These are phyloP conservation scores for Ctena decussata DNA, from an alignment of 2,888 invertebrate genomes.

Conservation along the genomic window DNA sequence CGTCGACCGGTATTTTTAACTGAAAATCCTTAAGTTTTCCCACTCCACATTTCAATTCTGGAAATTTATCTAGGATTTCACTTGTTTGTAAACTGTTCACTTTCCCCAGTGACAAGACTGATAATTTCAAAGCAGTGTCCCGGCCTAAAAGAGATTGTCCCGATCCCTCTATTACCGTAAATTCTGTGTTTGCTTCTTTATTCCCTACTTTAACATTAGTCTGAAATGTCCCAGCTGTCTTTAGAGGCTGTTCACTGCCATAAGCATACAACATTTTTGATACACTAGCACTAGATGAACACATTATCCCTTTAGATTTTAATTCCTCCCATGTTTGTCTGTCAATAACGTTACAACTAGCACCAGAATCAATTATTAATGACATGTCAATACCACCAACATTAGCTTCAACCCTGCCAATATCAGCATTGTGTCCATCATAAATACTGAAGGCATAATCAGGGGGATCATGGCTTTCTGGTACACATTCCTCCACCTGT, in stretches of 20 bases:
- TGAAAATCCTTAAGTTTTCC: slow-evolving; percentile 29
- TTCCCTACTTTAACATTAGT: slow-evolving; percentile 19
- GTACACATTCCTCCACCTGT: not conserved
- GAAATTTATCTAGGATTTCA: not conserved
- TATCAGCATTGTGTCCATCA: not conserved
- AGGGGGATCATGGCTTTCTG: not conserved
- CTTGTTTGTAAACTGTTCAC: not conserved
- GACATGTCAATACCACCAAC: not conserved
- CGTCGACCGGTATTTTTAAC: too few relatives aligned
- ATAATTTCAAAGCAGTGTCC: slow-evolving; percentile 18
- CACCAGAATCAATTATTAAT: slow-evolving; percentile 20
- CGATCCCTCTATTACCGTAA: slow-evolving; percentile 18
- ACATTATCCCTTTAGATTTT: slow-evolving; percentile 4
- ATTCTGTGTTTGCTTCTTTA: not conserved
- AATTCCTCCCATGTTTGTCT: not conserved
- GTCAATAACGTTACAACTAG: slow-evolving; percentile 3
- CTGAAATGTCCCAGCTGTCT: slow-evolving; percentile 28
- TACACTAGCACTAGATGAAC: not conserved
- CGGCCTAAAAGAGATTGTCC: slow-evolving; percentile 17
- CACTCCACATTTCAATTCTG: not conserved
- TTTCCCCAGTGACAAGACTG: slow-evolving; percentile 2
- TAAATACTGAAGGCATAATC: slow-evolving; percentile 13
- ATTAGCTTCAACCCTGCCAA: not conserved
- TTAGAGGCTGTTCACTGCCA: slow-evolving; percentile 27
- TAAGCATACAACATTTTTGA: too few relatives aligned